phyloP scores from a whole-genome alignment of 2,113 vertebrate genomes.

The Acinonyx jubatus region DNA sequence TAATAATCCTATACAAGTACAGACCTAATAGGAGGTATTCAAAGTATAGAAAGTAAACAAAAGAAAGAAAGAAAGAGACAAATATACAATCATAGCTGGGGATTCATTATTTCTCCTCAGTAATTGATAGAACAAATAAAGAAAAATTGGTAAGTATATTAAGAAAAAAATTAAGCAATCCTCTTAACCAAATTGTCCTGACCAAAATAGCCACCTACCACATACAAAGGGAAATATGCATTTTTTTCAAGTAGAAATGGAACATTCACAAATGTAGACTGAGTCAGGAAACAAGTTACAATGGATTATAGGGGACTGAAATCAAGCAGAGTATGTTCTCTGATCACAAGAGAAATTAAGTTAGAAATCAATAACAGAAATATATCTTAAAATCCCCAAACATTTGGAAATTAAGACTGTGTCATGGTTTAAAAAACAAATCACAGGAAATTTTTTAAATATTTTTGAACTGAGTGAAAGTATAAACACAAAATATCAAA shows the following conservation, averaged over 20 bases:
- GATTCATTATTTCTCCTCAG: not conserved
- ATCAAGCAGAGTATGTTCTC: not conserved
- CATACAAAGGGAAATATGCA: not conserved
- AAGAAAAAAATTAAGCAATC: not conserved
- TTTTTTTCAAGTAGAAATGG: not conserved
- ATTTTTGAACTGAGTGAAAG: not conserved
- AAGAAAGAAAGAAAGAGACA: not conserved
- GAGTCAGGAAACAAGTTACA: not conserved
- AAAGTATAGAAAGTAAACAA: not conserved
- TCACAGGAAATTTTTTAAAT: not conserved
- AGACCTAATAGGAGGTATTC: not conserved
- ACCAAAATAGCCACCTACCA: not conserved
- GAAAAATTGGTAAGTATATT: not conserved
- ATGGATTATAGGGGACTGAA: not conserved
- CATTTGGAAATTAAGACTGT: not conserved
- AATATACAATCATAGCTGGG: not conserved
- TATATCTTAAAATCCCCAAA: not conserved
- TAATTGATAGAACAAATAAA: not conserved
- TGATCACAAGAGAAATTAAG: constrained; percentile 22
- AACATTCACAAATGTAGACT: not conserved
- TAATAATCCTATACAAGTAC: not conserved
- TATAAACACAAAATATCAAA: constrained; percentile 25
- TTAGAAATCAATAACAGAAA: not conserved
- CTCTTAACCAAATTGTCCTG: not conserved
- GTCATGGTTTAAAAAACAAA: not conserved